These are phyloP conservation scores for Martes flavigula DNA, from an alignment of 2,797 vertebrate genomes.

Conservation along the genomic window DNA sequence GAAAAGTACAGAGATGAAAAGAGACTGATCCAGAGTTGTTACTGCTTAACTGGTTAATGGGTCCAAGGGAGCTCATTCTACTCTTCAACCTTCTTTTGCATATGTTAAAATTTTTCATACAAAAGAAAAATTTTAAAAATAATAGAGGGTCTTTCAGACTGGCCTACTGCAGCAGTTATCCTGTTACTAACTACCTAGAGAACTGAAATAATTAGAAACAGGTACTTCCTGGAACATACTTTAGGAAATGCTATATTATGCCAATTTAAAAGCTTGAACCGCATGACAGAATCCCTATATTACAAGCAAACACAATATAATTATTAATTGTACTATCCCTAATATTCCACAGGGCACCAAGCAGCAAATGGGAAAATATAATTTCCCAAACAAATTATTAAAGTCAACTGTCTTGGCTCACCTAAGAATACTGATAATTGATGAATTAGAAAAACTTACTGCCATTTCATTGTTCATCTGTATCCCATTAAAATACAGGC, in stretches of 20 bases:
- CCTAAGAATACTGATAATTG: background rate
- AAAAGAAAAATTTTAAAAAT: background rate
- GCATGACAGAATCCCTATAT: background rate
- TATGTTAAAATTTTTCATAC: background rate
- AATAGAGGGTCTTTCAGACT: background rate
- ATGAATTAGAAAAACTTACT: conserved; percentile 20
- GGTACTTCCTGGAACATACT: background rate
- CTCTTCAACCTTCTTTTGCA: background rate
- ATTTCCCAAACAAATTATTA: background rate
- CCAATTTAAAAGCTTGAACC: background rate
- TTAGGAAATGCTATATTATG: background rate
- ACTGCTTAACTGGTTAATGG: background rate
- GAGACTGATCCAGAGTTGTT: background rate
- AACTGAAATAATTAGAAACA: background rate
- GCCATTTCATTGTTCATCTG: background rate
- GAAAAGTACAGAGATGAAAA: background rate
- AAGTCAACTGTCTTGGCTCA: background rate
- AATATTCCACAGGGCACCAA: background rate
- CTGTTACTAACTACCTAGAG: background rate
- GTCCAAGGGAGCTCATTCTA: background rate
- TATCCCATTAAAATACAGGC: background rate
- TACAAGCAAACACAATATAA: background rate
- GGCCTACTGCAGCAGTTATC: background rate
- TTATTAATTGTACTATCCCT: background rate
- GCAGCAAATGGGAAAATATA: background rate